Base-by-base conservation (phyloP, 2,888 invertebrate species). In the Augochlorella aurata region DNA sequence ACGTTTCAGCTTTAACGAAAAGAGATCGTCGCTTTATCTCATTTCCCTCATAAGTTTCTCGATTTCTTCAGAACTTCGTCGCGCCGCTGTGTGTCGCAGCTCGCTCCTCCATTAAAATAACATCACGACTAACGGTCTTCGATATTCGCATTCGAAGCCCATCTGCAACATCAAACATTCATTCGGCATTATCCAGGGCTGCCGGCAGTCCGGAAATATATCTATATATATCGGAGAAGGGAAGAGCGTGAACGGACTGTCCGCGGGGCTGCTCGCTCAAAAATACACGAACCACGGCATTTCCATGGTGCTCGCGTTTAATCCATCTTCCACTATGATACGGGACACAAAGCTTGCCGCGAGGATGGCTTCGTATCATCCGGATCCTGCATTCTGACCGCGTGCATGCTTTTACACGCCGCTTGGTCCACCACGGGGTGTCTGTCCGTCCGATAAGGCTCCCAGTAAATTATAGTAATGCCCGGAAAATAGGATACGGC, bases 311-410 rank as follows among this genome's bases (percentile, higher is more conserved):
- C 61, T 14, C 67, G 2, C 50, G 66, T n/a, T 52, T 78, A 69
- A 81, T 81, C 80, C 58, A 67, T 81, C 74, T 80, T 54, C 63
- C 63, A 10, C 7, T 1, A 52, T 21, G 67, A 69, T 58, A 49
- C 77, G 8, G 18, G n/a, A 38, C 63, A 63, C 63, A 63, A 63
- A 63, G 29, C 47, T 5, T n/a, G n/a, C 14, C 50, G 63, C 58
- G 16, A 24, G 58, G 16, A 16, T 24, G 7, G 24, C 58, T 16
- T 21, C 58, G 24, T 58, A 79, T 74, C 50, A 63, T n/a, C 18
- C 24, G 70, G 47, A 61, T 67, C 45, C 24, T 44, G 49, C 66
- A 50, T 54, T 50, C 54, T 24, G 49, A 49, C 44, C 54, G 44
- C 44, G 54, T 38, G 69, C 44, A 21, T 52, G 45, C 68, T 47